These are phyloP conservation scores for Carpatolechia fugitivella DNA, from an alignment of 2,888 invertebrate genomes.

Conservation along the genomic window DNA sequence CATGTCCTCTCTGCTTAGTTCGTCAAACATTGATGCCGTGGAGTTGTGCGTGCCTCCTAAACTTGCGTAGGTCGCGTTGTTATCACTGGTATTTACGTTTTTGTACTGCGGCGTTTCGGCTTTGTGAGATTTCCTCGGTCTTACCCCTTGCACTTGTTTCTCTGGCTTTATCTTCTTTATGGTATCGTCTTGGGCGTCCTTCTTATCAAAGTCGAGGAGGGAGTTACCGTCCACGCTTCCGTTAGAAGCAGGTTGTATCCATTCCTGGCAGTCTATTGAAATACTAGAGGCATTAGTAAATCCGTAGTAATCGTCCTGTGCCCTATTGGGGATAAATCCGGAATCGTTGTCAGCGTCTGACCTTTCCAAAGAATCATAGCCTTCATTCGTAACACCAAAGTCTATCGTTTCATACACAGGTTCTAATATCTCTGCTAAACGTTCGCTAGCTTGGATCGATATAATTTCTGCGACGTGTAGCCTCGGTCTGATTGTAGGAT, in stretches of 20 bases:
- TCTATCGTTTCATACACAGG: slow-evolving; percentile 68
- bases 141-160: not conserved
- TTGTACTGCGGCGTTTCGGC: not conserved
- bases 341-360: slow-evolving; percentile 47
- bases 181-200: not conserved
- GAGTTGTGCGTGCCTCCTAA: not conserved
- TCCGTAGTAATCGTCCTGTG: slow-evolving; percentile 49
- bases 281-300: slow-evolving; percentile 61
- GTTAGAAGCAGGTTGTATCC: slow-evolving; percentile 42
- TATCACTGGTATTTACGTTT: not conserved
- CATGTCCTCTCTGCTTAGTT: slow-evolving; percentile 44
- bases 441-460: slow-evolving; percentile 66
- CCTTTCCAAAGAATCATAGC: slow-evolving; percentile 53
- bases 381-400: slow-evolving; percentile 47
- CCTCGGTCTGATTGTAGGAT: slow-evolving; percentile 47
- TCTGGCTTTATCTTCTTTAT: slow-evolving; percentile 14
- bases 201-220: not conserved
- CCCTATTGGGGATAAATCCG: slow-evolving; percentile 42
- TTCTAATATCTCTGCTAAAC: slow-evolving; percentile 65
- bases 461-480: slow-evolving; percentile 70
- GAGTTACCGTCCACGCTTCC: not conserved
- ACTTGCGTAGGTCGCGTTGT: not conserved
- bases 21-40: not conserved
- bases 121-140: not conserved
- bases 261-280: slow-evolving; percentile 61